A percentile compares a stretch with the other conserved stretches of the same genome.
These are phyloP conservation scores for Aurelia coerulea DNA, from an alignment of 30 jellyfish, hydroid and myxozoan genomes.

Conservation along the genomic window DNA sequence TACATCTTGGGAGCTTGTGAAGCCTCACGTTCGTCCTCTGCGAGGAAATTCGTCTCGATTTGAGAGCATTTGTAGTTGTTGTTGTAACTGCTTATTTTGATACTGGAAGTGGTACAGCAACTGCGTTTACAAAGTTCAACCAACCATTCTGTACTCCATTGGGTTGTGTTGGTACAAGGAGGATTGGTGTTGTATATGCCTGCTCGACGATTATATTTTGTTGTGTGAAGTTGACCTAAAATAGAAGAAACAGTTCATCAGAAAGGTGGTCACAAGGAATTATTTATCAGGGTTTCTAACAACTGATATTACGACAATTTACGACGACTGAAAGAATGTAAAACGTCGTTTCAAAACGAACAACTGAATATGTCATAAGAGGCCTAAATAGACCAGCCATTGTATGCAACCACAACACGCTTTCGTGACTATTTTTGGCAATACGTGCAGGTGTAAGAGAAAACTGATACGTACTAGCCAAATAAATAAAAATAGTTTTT, in stretches of 20 bases:
- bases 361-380: no score
- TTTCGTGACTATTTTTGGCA: no score
- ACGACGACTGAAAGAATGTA: no score
- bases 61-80: not conserved
- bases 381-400: no score
- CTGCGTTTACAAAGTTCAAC: constrained; percentile 59
- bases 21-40: not conserved
- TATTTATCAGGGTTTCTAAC: no score
- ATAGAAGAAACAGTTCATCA: not conserved
- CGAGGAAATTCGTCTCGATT: not conserved
- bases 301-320: no score
- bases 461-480: no score
- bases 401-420: no score
- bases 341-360: no score
- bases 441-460: no score
- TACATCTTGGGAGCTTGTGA: not conserved
- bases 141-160: constrained; percentile 56
- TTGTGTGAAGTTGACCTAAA: constrained; percentile 25
- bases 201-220: constrained; percentile 55
- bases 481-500: no score
- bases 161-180: constrained; percentile 51
- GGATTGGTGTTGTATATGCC: constrained; percentile 49
- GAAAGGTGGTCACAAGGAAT: not conserved
- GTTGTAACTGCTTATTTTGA: constrained; percentile 5
- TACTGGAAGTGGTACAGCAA: constrained; percentile 56